A percentile compares a stretch with the other conserved stretches of the same genome.
Conservation (phyloP, 2,888 invertebrate species). For the Drosophila tripunctata region DNA sequence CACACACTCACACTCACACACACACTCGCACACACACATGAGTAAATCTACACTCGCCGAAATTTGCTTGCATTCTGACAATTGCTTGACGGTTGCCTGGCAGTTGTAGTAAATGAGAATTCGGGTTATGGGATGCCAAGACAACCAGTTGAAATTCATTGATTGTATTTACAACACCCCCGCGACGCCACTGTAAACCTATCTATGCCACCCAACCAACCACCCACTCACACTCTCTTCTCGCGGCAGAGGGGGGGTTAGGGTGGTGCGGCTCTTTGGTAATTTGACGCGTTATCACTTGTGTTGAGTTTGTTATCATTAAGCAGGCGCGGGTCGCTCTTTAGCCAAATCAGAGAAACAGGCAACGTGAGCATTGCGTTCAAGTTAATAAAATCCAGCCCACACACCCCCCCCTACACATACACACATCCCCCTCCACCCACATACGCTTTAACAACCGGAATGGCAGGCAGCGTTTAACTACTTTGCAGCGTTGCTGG, state of each 20-base stretch:
- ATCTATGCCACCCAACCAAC: slow-evolving; percentile 23
- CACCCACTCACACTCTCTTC: slow-evolving; percentile 15
- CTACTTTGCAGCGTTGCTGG: slow-evolving; percentile 37
- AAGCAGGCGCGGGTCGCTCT: slow-evolving; percentile 70
- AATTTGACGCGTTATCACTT: slow-evolving; percentile 81
- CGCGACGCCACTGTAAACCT: slow-evolving; percentile 48
- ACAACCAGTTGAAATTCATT: slow-evolving; percentile 80
- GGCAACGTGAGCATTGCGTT: slow-evolving; percentile 42
- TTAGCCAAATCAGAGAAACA: slow-evolving; percentile 71
- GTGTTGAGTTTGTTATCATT: slow-evolving; percentile 81
- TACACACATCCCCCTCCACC: slow-evolving; percentile 39
- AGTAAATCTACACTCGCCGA: background rate
- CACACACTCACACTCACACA: slow-evolving; percentile 2
- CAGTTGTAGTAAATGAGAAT: slow-evolving; percentile 40
- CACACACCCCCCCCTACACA: background rate
- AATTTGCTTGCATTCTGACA: slow-evolving; percentile 26
- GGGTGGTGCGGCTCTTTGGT: slow-evolving; percentile 61
- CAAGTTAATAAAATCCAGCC: slow-evolving; percentile 69
- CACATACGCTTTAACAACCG: slow-evolving; percentile 61
- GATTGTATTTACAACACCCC: slow-evolving; percentile 80
- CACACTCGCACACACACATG: slow-evolving; percentile 11
- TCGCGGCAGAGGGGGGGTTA: slow-evolving; percentile 8
- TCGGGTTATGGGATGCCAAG: slow-evolving; percentile 45
- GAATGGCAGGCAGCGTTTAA: slow-evolving; percentile 45
- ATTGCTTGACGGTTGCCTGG: slow-evolving; percentile 46